These are phyloP conservation scores for Chamaea fasciata DNA, from an alignment of 2,113 vertebrate species.

Conservation along the genomic window DNA sequence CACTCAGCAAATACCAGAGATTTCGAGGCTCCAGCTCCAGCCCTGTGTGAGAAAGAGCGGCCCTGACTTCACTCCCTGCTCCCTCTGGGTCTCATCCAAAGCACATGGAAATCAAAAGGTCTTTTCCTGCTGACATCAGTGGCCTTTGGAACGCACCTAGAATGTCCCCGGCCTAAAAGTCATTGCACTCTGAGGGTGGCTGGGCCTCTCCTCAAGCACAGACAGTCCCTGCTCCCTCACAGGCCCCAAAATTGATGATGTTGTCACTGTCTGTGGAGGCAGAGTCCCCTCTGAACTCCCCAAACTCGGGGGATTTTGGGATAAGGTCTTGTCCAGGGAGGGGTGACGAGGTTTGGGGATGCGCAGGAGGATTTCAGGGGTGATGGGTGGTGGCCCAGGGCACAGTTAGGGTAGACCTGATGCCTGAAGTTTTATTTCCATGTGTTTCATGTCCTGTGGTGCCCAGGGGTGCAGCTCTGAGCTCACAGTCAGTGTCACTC, in stretches of 20 bases:
- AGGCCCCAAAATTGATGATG: accelerated
- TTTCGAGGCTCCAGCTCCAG: not conserved
- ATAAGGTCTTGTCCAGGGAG: not conserved
- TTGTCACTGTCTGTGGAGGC: accelerated
- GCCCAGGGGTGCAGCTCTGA: too few relatives aligned
- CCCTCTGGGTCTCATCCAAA: not conserved
- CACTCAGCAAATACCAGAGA: not conserved
- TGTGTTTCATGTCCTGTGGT: too few relatives aligned
- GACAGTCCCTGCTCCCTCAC: not conserved
- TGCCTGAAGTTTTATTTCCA: too few relatives aligned
- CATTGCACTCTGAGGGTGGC: not conserved
- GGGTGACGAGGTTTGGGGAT: not conserved
- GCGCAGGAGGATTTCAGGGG: not conserved
- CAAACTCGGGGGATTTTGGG: not conserved
- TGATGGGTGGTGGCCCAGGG: not conserved
- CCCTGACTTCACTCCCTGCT: not conserved
- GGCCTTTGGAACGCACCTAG: not conserved
- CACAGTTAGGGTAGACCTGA: too few relatives aligned
- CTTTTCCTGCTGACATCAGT: not conserved
- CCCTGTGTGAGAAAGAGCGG: not conserved
- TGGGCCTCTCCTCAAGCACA: not conserved
- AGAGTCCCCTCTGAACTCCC: not conserved
- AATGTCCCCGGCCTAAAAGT: not conserved
- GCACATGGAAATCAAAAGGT: not conserved
- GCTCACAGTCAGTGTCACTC: too few relatives aligned